A percentile compares a stretch with the other conserved stretches of the same genome.
phyloP scores from a whole-genome alignment of 2,797 vertebrate species.

The Rhincodon typus region DNA sequence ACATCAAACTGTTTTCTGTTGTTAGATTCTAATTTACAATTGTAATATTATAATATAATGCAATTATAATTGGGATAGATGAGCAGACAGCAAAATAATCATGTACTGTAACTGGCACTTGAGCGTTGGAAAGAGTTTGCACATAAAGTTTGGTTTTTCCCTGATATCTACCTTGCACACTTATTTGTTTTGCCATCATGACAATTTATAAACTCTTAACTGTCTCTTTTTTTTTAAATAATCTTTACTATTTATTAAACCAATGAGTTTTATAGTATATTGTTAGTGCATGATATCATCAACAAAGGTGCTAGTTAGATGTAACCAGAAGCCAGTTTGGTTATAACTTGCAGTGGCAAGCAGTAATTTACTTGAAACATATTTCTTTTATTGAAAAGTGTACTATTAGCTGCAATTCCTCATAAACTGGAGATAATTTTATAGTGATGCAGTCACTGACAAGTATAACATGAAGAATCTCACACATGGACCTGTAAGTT shows the following conservation, averaged over 20 bases:
- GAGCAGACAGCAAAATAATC: not conserved
- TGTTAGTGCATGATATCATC: not conserved
- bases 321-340: not conserved
- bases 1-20: not conserved
- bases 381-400: not conserved
- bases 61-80: not conserved
- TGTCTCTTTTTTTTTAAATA: not conserved
- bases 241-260: slow-evolving; percentile 4
- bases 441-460: not conserved
- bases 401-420: not conserved
- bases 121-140: not conserved
- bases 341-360: slow-evolving; percentile 9
- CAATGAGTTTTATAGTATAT: not conserved
- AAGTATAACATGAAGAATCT: not conserved
- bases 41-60: not conserved
- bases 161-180: not conserved
- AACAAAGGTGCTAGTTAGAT: too few species aligned
- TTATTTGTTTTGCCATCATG: not conserved
- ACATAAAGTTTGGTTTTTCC: not conserved
- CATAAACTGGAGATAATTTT: not conserved
- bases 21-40: not conserved
- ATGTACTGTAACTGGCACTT: not conserved
- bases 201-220: not conserved
- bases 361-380: not conserved
- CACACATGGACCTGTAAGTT: not conserved